These are phyloP conservation scores for Brachypterus glaber DNA, from an alignment of 2,888 invertebrate species.

Conservation along the genomic window DNA sequence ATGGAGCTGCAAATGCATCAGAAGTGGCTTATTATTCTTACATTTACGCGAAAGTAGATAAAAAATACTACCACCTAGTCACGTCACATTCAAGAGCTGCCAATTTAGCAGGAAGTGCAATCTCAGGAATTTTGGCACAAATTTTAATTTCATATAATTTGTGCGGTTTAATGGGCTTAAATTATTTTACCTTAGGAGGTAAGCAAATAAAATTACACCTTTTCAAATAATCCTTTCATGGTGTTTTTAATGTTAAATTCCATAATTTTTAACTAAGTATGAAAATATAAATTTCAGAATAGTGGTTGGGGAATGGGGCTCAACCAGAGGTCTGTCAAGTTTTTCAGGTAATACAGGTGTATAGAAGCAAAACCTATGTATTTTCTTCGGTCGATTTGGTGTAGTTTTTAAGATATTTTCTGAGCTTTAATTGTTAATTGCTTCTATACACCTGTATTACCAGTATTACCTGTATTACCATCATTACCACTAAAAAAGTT, in stretches of 20 bases:
- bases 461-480: no score
- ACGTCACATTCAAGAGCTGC: conserved; percentile 81
- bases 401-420: no score
- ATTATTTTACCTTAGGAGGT: conserved; percentile 71
- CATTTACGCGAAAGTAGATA: conserved; percentile 83
- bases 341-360: no score
- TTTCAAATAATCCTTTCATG: not conserved
- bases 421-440: no score
- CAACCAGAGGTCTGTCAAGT: no score
- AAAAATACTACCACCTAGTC: conserved; percentile 67
- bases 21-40: conserved; percentile 92
- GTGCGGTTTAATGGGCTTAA: conserved; percentile 65
- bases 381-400: no score
- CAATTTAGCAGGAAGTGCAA: conserved; percentile 66
- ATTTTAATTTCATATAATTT: conserved; percentile 54
- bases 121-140: conserved; percentile 68
- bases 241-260: not conserved
- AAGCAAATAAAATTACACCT: conserved; percentile 20
- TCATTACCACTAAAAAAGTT: no score
- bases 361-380: no score
- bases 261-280: no score
- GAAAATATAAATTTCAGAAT: no score
- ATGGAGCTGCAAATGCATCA: conserved; percentile 76
- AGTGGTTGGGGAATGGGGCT: no score
- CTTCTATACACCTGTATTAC: no score